Conservation (phyloP, 2,113 vertebrate genomes). For the Tetraodon nigroviridis region DNA sequence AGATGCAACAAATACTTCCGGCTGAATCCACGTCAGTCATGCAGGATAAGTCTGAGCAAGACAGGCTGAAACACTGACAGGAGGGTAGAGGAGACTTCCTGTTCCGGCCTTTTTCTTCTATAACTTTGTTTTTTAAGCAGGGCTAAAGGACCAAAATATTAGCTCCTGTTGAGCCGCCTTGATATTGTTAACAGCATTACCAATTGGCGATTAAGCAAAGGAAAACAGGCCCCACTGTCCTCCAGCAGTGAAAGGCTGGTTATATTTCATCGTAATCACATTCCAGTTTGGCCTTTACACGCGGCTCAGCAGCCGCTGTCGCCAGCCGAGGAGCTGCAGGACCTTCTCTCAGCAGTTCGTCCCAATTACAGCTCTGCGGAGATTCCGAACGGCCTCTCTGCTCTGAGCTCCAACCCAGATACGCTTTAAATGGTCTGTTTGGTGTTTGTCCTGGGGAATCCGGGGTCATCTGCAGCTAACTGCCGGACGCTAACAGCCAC, state of each 20-base stretch:
- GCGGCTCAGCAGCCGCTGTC: slow-evolving; percentile 7
- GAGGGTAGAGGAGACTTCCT: neutral
- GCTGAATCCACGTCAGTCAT: neutral
- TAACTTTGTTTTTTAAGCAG: neutral
- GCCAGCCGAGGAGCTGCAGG: slow-evolving; percentile 17
- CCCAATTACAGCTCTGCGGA: slow-evolving; percentile 22
- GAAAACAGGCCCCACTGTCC: slow-evolving; percentile 15
- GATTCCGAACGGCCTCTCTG: slow-evolving; percentile 12
- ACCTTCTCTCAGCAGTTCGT: slow-evolving; percentile 23
- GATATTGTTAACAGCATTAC: neutral
- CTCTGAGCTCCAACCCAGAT: slow-evolving; percentile 8
- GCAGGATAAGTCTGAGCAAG: neutral
- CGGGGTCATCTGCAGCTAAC: slow-evolving; percentile 8
- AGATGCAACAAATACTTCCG: neutral
- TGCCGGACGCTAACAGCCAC: no score
- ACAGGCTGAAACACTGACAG: neutral
- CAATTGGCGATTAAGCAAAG: neutral
- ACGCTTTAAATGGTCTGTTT: neutral
- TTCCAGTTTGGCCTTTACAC: slow-evolving; percentile 31
- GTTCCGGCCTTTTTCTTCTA: neutral
- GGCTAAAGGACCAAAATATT: no score
- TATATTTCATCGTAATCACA: slow-evolving; percentile 42
- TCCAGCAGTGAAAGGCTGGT: slow-evolving; percentile 3
- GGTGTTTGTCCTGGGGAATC: neutral
- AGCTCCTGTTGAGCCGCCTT: no score